Conservation (phyloP, 1,140 invertebrate genomes). For the Orussus abietinus region DNA sequence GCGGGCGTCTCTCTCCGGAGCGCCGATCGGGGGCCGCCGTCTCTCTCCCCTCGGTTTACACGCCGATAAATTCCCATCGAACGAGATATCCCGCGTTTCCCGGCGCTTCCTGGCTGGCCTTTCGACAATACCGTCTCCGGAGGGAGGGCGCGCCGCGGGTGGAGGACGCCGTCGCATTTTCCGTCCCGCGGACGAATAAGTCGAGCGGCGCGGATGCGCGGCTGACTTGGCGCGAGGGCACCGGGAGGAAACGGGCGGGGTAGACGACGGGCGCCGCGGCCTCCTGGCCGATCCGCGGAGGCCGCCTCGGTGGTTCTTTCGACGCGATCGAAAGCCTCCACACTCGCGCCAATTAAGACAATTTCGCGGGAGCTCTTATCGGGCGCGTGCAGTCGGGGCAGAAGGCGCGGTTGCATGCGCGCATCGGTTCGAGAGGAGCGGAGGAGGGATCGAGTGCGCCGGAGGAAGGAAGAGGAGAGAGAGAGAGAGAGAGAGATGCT, state of each 20-base stretch:
- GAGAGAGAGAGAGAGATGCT: too few species aligned
- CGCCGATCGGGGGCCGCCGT: too few species aligned
- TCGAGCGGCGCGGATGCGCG: neutral
- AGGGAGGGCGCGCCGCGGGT: too few species aligned
- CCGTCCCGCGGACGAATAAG: neutral
- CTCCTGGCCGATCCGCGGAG: slow-evolving; percentile 13
- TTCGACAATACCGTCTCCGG: slow-evolving; percentile 1
- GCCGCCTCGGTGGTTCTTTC: slow-evolving; percentile 17
- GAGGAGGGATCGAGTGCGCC: too few species aligned
- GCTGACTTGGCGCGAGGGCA: slow-evolving; percentile 16
- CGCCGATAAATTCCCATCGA: neutral
- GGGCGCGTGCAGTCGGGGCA: slow-evolving; percentile 27
- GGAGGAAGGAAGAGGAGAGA: too few species aligned
- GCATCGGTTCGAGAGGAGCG: too few species aligned
- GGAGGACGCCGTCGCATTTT: neutral
- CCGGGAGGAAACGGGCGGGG: slow-evolving; percentile 6
- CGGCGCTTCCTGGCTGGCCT: neutral
- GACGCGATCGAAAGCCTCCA: slow-evolving; percentile 5
- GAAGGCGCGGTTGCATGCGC: too few species aligned
- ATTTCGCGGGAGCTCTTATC: slow-evolving; percentile 37
- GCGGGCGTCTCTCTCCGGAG: too few species aligned
- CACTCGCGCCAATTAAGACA: slow-evolving; percentile 45
- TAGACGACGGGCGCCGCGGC: neutral
- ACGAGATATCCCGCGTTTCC: neutral
- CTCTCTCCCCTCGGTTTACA: too few species aligned